phyloP scores from a whole-genome alignment of 2,797 vertebrate species.

The Clarias platycephalus region DNA sequence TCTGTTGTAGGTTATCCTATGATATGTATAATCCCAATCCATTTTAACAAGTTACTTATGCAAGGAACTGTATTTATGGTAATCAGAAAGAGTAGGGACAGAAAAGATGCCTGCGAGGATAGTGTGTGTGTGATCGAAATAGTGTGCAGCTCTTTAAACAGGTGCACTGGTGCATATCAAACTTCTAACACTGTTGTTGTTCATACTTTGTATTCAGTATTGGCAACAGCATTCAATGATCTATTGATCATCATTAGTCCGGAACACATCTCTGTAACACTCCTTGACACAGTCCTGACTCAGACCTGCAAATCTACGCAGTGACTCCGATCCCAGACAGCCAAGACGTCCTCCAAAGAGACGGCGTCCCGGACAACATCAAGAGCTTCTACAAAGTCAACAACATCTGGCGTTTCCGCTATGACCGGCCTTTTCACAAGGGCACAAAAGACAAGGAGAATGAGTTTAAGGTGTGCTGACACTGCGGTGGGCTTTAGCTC shows the following conservation, averaged over 20 bases:
- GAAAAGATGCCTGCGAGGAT: background rate
- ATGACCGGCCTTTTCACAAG: conserved; percentile 95
- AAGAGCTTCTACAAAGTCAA: conserved; percentile 99
- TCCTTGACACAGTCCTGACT: conserved; percentile 57
- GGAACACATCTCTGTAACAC: background rate
- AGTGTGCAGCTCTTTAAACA: background rate
- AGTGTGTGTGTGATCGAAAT: too few relatives aligned
- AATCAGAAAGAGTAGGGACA: background rate
- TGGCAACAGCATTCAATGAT: background rate
- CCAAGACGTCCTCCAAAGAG: conserved; percentile 93
- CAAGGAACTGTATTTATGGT: background rate
- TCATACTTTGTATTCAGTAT: conserved; percentile 1
- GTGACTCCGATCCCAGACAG: conserved; percentile 96
- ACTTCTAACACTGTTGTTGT: background rate
- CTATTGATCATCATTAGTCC: conserved; percentile 6
- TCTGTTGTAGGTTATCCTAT: background rate
- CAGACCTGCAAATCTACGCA: conserved; percentile 98
- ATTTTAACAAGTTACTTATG: background rate
- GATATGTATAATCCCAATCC: background rate
- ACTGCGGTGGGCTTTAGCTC: background rate
- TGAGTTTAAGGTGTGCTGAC: conserved; percentile 89
- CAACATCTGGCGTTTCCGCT: conserved; percentile 95
- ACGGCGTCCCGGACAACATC: conserved; percentile 96
- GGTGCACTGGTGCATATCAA: background rate
- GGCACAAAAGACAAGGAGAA: conserved; percentile 99